A percentile compares a stretch with the other conserved stretches of the same genome.
Conservation (phyloP, 2,113 vertebrate genomes). For the Benthochromis sp. region DNA sequence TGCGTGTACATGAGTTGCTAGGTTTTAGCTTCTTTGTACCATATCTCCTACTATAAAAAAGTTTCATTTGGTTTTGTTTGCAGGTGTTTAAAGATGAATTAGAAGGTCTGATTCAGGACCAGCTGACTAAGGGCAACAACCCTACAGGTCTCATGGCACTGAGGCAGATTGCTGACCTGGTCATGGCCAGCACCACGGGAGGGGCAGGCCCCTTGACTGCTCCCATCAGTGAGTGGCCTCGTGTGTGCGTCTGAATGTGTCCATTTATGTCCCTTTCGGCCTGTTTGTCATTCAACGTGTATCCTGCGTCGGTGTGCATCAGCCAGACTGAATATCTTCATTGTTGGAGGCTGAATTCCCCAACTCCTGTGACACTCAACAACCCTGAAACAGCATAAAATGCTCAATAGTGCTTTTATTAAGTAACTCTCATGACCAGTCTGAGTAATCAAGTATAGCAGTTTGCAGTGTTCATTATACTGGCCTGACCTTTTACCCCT, state of each 20-base stretch:
- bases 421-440: slow-evolving; percentile 19
- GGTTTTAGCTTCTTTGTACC: background rate
- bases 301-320: background rate
- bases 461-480: slow-evolving; percentile 23
- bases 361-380: slow-evolving; percentile 48
- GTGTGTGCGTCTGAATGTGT: background rate
- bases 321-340: slow-evolving; percentile 47
- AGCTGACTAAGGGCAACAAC: slow-evolving; percentile 90
- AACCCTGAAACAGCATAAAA: slow-evolving; percentile 35
- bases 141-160: slow-evolving; percentile 85
- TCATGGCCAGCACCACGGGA: slow-evolving; percentile 81
- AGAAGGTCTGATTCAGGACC: slow-evolving; percentile 92
- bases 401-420: slow-evolving; percentile 28
- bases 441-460: slow-evolving; percentile 16
- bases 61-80: slow-evolving; percentile 27
- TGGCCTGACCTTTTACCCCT: background rate
- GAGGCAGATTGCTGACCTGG: slow-evolving; percentile 91
- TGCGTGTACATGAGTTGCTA: background rate
- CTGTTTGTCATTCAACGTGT: slow-evolving; percentile 18
- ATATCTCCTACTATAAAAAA: background rate
- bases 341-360: slow-evolving; percentile 38
- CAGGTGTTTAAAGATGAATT: slow-evolving; percentile 96
- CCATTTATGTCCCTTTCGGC: background rate
- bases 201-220: slow-evolving; percentile 83
- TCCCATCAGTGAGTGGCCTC: slow-evolving; percentile 59